Conservation (phyloP, 2,797 vertebrate genomes). For the Alosa sapidissima region DNA sequence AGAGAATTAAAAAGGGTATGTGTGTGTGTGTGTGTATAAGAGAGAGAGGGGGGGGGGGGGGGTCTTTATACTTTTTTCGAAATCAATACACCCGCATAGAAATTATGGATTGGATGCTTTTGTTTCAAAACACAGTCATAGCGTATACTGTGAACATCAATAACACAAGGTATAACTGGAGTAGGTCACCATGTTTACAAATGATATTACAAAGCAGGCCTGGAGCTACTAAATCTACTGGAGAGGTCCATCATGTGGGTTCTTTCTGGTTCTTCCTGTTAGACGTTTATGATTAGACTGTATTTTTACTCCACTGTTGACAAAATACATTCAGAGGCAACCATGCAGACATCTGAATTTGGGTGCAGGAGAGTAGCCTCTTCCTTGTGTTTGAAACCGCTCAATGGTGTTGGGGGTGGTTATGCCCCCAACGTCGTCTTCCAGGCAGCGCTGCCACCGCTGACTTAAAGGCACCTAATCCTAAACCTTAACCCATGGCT, state of each 20-base stretch:
- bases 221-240: background rate
- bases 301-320: background rate
- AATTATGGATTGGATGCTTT: background rate
- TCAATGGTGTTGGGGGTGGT: too few species aligned
- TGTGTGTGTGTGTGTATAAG: background rate
- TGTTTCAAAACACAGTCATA: background rate
- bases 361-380: background rate
- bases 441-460: too few species aligned
- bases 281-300: background rate
- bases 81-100: background rate
- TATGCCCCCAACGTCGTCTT: too few species aligned
- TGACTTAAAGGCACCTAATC: too few species aligned
- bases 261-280: background rate
- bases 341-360: background rate
- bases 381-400: too few species aligned
- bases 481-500: too few species aligned
- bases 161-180: background rate
- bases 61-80: too few species aligned
- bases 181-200: background rate
- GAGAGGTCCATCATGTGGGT: background rate
- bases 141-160: slow-evolving; percentile 7
- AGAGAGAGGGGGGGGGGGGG: too few species aligned
- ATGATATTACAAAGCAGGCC: background rate
- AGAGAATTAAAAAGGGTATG: background rate
- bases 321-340: background rate